Conservation (phyloP, 2,888 invertebrate genomes). For the Congeria kusceri region DNA sequence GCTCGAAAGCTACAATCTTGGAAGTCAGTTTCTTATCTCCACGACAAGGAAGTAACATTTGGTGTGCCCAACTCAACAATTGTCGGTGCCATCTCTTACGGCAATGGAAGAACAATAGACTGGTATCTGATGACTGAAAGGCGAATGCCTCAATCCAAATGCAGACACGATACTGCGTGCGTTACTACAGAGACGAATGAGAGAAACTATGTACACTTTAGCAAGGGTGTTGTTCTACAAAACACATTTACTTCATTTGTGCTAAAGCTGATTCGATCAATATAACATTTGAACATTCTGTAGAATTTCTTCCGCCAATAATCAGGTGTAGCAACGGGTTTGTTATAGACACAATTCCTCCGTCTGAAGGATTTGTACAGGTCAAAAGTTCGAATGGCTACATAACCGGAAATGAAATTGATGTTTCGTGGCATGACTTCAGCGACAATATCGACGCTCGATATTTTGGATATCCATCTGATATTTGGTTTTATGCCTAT, state of each 20-base stretch:
- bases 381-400: conserved; percentile 30
- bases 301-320: conserved; percentile 33
- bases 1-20: conserved; percentile 37
- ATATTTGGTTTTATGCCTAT: neutral
- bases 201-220: conserved; percentile 17
- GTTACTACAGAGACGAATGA: conserved; percentile 7
- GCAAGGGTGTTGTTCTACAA: neutral
- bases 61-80: conserved; percentile 22
- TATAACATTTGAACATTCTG: conserved; percentile 14
- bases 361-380: conserved; percentile 18
- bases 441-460: conserved; percentile 30
- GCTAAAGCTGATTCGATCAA: conserved; percentile 23
- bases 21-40: conserved; percentile 13
- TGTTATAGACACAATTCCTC: conserved; percentile 30
- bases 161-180: conserved; percentile 20
- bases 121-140: conserved; percentile 46
- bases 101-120: conserved; percentile 29
- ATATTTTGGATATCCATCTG: conserved; percentile 20
- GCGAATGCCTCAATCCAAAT: conserved; percentile 19
- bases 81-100: conserved; percentile 21
- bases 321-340: conserved; percentile 49
- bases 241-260: conserved; percentile 36
- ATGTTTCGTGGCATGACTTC: conserved; percentile 36
- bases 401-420: conserved; percentile 10
- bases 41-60: conserved; percentile 43